Conservation (phyloP, 1,140 invertebrate genomes). For the Bicyclus anynana region DNA sequence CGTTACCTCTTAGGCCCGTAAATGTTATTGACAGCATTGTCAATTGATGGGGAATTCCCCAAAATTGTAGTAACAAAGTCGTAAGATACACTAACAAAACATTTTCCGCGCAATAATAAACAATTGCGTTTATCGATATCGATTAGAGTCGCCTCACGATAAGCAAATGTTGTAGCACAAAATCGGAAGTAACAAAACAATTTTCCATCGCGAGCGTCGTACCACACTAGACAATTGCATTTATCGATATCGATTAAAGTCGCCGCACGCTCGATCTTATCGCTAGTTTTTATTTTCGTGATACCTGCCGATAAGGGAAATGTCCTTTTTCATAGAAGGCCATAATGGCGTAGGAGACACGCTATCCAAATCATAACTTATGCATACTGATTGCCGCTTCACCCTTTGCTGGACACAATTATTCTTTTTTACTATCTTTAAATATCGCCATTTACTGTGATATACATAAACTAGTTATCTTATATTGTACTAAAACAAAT, state of each 20-base stretch:
- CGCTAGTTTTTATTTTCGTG: constrained; percentile 70
- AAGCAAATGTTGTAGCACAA: neutral
- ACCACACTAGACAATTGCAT: constrained; percentile 24
- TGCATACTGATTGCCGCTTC: constrained; percentile 67
- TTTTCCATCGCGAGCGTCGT: constrained; percentile 3
- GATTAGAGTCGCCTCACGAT: no score
- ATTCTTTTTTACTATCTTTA: constrained; percentile 24
- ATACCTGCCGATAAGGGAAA: constrained; percentile 72
- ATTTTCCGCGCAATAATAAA: no score
- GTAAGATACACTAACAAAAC: no score
- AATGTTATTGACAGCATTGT: no score
- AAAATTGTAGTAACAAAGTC: no score
- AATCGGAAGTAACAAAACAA: constrained; percentile 1
- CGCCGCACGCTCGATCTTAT: constrained; percentile 60
- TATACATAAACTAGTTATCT: constrained; percentile 4
- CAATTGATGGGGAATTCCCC: no score
- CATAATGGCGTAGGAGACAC: constrained; percentile 66
- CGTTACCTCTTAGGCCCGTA: no score
- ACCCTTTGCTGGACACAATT: constrained; percentile 58
- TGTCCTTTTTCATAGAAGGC: constrained; percentile 75
- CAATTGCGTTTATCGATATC: no score
- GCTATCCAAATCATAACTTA: constrained; percentile 67
- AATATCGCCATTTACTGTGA: constrained; percentile 1
- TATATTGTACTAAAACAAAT: no score
- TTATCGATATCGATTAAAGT: constrained; percentile 49